These are phyloP conservation scores for Sinonovacula constricta DNA, from an alignment of 1,140 invertebrate species.

Conservation along the genomic window DNA sequence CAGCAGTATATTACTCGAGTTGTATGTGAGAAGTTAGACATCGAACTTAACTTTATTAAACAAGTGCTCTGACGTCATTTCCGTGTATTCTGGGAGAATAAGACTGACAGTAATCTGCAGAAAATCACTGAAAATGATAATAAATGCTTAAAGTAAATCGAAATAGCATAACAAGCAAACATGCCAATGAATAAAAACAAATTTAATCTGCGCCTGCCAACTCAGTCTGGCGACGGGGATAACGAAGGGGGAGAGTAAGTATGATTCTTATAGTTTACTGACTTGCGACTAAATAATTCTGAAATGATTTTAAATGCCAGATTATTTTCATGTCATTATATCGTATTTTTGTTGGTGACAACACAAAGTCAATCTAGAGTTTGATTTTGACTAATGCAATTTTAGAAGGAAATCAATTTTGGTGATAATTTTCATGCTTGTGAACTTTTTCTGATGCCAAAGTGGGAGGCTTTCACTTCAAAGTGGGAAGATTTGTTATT, in stretches of 20 bases:
- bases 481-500: too few relatives aligned
- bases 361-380: too few relatives aligned
- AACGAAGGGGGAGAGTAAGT: conserved; percentile 58
- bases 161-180: not conserved
- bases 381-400: too few relatives aligned
- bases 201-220: conserved; percentile 92
- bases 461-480: too few relatives aligned
- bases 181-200: conserved; percentile 87
- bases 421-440: too few relatives aligned
- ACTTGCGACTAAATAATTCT: not conserved
- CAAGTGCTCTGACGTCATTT: not conserved
- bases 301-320: too few relatives aligned
- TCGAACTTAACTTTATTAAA: not conserved
- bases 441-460: too few relatives aligned
- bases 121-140: not conserved
- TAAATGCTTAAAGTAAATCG: not conserved
- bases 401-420: too few relatives aligned
- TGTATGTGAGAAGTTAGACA: too few relatives aligned
- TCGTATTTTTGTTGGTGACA: too few relatives aligned
- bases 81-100: not conserved
- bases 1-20: too few relatives aligned
- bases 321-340: too few relatives aligned
- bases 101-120: not conserved
- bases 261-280: not conserved
- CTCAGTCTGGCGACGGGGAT: conserved; percentile 75